These are phyloP conservation scores for Poecilia velifera DNA, from an alignment of 2,797 vertebrate genomes.

Conservation along the genomic window DNA sequence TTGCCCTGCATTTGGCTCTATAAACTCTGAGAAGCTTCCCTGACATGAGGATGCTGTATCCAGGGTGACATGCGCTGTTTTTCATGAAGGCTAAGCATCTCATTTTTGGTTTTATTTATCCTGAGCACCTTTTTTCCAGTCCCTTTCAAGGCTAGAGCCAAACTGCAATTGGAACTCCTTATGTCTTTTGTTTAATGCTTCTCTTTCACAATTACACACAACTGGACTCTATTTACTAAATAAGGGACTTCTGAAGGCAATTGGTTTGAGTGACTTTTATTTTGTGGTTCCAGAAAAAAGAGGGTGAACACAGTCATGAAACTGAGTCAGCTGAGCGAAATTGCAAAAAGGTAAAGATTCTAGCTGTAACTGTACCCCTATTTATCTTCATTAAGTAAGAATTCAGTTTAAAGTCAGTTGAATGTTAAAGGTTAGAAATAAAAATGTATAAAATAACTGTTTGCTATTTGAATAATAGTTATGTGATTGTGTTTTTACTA, in stretches of 20 bases:
- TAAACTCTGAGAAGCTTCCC: background rate
- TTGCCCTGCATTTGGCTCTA: background rate
- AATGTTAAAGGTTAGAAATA: background rate
- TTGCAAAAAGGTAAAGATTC: background rate
- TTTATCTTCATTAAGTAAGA: background rate
- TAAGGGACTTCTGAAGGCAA: background rate
- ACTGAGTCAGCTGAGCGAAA: background rate
- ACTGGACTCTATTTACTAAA: background rate
- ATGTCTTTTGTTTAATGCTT: background rate
- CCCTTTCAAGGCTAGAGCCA: background rate
- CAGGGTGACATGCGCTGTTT: background rate
- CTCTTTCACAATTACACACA: background rate
- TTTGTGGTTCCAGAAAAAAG: background rate
- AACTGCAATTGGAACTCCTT: background rate
- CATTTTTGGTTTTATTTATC: background rate
- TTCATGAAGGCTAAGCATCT: background rate
- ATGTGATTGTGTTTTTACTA: background rate
- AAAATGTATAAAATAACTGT: background rate
- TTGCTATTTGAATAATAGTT: background rate
- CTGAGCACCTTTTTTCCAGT: background rate
- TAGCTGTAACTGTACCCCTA: background rate
- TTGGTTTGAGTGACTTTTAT: background rate
- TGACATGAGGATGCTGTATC: background rate
- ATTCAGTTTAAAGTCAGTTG: background rate
- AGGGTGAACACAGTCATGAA: background rate